Evolutionary conservation across 2,888 invertebrate species (phyloP).

Genomic region (Lordiphosa andalusiaca): DNA sequence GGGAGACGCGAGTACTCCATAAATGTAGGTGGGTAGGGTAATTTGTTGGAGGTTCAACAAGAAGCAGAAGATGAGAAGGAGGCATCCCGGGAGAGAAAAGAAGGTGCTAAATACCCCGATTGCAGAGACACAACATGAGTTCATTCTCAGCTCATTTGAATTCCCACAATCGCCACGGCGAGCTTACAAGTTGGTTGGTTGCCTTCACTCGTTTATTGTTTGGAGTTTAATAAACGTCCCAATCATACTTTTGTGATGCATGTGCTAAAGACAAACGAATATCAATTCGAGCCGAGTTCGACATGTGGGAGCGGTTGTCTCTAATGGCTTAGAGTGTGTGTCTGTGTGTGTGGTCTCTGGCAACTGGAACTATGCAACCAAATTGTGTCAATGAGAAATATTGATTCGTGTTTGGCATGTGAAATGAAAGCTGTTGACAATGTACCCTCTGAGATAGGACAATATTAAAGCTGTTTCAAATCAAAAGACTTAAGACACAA

Average conservation of each 20-base stretch:
- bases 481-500: no score
- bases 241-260: conserved; percentile 72
- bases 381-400: conserved; percentile 62
- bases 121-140: neutral
- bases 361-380: conserved; percentile 23
- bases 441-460: no score
- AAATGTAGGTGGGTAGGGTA: conserved; percentile 56
- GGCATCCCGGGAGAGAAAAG: neutral
- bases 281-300: conserved; percentile 29
- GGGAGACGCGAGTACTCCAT: conserved; percentile 16
- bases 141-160: conserved; percentile 55
- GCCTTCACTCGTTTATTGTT: conserved; percentile 44
- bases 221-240: conserved; percentile 68
- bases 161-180: conserved; percentile 52
- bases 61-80: neutral
- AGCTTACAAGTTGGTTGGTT: conserved; percentile 29
- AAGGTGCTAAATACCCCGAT: conserved; percentile 58
- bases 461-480: no score
- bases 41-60: conserved; percentile 32
- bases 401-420: conserved; percentile 18
- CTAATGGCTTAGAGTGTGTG: conserved; percentile 2
- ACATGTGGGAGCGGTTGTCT: conserved; percentile 17
- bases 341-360: conserved; percentile 20
- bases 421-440: conserved; percentile 3
- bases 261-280: conserved; percentile 72